phyloP scores from a whole-genome alignment of 2,797 vertebrate genomes.

The Acrossocheilus wenchowensis region DNA sequence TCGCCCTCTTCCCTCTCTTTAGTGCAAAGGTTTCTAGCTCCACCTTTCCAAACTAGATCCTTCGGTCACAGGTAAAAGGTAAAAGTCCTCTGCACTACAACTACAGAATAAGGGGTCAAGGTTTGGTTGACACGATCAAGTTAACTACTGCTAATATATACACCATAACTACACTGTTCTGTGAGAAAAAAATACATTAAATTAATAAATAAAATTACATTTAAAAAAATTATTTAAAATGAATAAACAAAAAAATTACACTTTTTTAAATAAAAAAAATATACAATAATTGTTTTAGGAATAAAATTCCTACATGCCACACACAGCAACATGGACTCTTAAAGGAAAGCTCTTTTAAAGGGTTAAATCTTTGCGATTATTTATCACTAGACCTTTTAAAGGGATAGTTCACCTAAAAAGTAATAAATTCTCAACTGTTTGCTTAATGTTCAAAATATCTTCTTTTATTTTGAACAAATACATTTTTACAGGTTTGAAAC shows the following conservation, averaged over 20 bases:
- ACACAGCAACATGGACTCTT: not conserved
- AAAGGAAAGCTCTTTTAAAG: slow-evolving; percentile 1
- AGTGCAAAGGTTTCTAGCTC: slow-evolving; percentile 28
- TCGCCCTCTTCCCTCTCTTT: not conserved
- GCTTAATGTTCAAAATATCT: too few species aligned
- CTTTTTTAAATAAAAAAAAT: not conserved
- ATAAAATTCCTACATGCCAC: not conserved
- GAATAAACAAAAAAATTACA: not conserved
- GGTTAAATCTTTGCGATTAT: not conserved
- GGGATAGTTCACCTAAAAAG: not conserved
- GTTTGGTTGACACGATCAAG: not conserved
- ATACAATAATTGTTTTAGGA: too few species aligned
- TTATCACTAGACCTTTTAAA: not conserved
- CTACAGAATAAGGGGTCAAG: not conserved
- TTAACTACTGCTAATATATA: not conserved
- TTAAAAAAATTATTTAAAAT: not conserved
- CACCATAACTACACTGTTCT: not conserved
- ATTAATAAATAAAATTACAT: not conserved
- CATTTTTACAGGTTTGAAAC: too few species aligned
- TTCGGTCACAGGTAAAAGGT: slow-evolving; percentile 18
- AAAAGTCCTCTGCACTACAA: slow-evolving; percentile 23
- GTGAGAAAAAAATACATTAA: too few species aligned
- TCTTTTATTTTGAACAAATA: too few species aligned
- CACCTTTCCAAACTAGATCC: not conserved
- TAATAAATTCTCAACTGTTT: too few species aligned